Conservation (phyloP, 2,888 invertebrate genomes). For the Drosophila algonquin region DNA sequence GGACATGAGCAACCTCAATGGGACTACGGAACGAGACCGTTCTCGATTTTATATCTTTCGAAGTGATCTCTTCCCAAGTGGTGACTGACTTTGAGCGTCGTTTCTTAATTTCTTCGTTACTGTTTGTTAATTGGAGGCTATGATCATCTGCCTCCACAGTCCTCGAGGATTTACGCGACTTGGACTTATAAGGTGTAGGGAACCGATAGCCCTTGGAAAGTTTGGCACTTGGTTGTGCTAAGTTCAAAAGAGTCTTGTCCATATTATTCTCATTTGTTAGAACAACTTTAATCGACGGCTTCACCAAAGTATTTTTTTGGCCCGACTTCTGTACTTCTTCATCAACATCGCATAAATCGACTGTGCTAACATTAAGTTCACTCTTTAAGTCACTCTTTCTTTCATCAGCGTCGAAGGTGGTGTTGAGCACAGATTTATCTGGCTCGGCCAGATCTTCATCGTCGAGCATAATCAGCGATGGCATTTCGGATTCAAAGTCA, state of each 20-base stretch:
- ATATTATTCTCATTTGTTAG: conserved; percentile 20
- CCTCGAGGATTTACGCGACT: conserved; percentile 23
- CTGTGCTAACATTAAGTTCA: conserved; percentile 4
- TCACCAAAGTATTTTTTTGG: not conserved
- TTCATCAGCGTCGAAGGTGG: conserved; percentile 43
- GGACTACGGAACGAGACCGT: conserved; percentile 79
- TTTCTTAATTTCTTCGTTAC: conserved; percentile 6
- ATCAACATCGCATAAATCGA: conserved; percentile 25
- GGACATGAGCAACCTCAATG: conserved; percentile 49
- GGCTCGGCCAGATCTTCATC: conserved; percentile 51
- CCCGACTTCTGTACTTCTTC: too few species aligned
- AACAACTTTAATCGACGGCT: conserved; percentile 24
- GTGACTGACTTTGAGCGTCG: conserved; percentile 73
- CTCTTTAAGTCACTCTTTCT: not conserved
- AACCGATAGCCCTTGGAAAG: conserved; percentile 45
- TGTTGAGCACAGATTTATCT: conserved; percentile 17
- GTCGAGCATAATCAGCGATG: conserved; percentile 59
- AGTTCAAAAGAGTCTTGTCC: conserved; percentile 23
- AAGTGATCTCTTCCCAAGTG: conserved; percentile 10
- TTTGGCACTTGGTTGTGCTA: not conserved
- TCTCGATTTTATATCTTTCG: conserved; percentile 38
- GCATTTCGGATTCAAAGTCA: conserved; percentile 61
- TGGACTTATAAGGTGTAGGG: conserved; percentile 68
- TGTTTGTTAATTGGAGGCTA: not conserved
- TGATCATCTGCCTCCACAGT: not conserved